Conservation (phyloP, 2,113 vertebrate species). For the Haemorhous mexicanus region DNA sequence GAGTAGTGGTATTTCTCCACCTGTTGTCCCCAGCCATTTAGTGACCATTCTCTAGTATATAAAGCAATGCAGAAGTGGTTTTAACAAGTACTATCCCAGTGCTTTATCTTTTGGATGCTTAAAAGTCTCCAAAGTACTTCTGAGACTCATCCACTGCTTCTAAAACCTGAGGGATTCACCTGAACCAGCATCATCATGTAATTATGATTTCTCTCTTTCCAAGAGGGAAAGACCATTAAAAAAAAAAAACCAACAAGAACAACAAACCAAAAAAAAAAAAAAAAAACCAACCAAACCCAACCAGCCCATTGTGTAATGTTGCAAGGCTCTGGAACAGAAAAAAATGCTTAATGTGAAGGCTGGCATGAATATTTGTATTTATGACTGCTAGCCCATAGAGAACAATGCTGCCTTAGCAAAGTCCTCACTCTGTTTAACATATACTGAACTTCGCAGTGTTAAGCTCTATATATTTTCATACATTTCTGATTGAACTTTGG, state of each 20-base stretch:
- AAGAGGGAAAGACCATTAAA: background rate
- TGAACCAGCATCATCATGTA: background rate
- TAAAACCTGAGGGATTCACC: background rate
- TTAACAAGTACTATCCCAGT: background rate
- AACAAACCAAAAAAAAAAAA: background rate
- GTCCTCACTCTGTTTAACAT: background rate
- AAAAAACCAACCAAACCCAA: background rate
- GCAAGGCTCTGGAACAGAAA: background rate
- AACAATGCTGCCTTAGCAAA: constrained; percentile 30
- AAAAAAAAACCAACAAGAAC: background rate
- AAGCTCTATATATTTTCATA: background rate
- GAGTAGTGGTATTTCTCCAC: background rate
- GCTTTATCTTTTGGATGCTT: background rate
- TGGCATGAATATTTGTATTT: background rate
- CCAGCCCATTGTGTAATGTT: background rate
- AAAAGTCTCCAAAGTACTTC: background rate
- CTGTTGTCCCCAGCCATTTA: background rate
- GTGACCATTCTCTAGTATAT: background rate
- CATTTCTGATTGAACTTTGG: background rate
- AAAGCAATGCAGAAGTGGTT: background rate
- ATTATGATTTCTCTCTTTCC: background rate
- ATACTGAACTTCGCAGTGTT: background rate
- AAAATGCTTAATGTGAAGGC: background rate
- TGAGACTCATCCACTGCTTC: background rate
- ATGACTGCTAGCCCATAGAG: background rate